phyloP scores from a whole-genome alignment of 2,888 invertebrate species.

The Drosophila antonietae region DNA sequence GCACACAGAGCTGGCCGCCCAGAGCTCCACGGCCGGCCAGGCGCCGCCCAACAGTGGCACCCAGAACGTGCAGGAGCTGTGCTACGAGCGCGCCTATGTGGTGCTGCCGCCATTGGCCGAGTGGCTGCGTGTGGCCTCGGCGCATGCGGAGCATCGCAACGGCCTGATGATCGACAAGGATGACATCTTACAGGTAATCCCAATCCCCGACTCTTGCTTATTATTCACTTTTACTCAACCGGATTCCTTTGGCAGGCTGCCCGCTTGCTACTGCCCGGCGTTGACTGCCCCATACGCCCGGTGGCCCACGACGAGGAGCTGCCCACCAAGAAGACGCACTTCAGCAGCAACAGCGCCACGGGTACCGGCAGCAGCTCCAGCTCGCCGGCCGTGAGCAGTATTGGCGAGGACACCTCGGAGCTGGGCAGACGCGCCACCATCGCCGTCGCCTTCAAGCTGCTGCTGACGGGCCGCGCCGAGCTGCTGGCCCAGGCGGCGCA shows the following conservation, averaged over 20 bases:
- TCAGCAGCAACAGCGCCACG: conserved; percentile 55
- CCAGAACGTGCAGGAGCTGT: conserved; percentile 88
- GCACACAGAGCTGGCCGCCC: conserved; percentile 86
- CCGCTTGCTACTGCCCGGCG: conserved; percentile 92
- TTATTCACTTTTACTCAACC: background rate
- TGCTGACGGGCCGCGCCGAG: conserved; percentile 92
- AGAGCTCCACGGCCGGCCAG: conserved; percentile 61
- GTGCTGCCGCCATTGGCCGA: conserved; percentile 95
- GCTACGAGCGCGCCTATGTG: conserved; percentile 94
- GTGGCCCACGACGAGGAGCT: conserved; percentile 87
- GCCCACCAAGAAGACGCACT: conserved; percentile 83
- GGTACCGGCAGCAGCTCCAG: conserved; percentile 63
- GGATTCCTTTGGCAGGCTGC: conserved; percentile 85
- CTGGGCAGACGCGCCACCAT: conserved; percentile 88
- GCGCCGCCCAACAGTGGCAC: conserved; percentile 67
- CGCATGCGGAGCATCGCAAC: conserved; percentile 92
- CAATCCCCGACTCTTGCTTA: accelerated
- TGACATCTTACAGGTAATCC: conserved; percentile 91
- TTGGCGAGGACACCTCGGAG: conserved; percentile 84
- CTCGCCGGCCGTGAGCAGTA: conserved; percentile 55
- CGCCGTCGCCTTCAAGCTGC: conserved; percentile 92
- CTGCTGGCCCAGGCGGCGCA: conserved; percentile 91
- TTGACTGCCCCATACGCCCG: conserved; percentile 93
- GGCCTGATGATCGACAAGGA: conserved; percentile 92
- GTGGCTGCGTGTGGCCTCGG: conserved; percentile 93